Evolutionary conservation across 2,888 invertebrate genomes (phyloP).

Genomic region (Acanthoscelides obtectus): DNA sequence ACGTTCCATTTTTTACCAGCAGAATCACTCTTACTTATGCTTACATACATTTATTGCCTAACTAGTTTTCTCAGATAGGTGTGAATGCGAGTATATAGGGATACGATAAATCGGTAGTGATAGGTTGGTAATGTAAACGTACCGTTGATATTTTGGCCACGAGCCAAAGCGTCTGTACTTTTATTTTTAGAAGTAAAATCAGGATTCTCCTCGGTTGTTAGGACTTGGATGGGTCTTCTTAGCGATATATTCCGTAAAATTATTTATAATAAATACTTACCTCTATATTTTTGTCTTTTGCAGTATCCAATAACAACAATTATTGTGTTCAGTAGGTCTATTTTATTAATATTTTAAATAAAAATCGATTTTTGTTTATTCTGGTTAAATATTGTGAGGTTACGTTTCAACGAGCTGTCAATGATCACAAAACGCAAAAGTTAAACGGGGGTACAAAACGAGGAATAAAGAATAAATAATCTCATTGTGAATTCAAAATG

Average conservation of each 20-base stretch:
- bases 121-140: background rate
- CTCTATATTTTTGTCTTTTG: background rate
- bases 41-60: background rate
- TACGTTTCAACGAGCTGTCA: too few relatives aligned
- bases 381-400: too few relatives aligned
- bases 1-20: background rate
- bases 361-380: too few relatives aligned
- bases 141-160: background rate
- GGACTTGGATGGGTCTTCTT: too few relatives aligned
- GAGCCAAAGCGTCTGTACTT: background rate
- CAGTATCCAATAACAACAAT: background rate
- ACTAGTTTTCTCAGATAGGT: background rate
- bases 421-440: too few relatives aligned
- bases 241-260: too few relatives aligned
- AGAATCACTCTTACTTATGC: background rate
- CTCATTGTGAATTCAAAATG: too few relatives aligned
- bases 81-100: background rate
- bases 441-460: too few relatives aligned
- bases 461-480: too few relatives aligned
- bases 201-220: background rate
- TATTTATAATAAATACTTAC: background rate
- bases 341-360: background rate
- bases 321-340: background rate
- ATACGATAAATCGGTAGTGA: too few relatives aligned
- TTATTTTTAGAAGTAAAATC: background rate